phyloP scores from a whole-genome alignment of 1,140 invertebrate species.

The Panagrolaimus sp. region DNA sequence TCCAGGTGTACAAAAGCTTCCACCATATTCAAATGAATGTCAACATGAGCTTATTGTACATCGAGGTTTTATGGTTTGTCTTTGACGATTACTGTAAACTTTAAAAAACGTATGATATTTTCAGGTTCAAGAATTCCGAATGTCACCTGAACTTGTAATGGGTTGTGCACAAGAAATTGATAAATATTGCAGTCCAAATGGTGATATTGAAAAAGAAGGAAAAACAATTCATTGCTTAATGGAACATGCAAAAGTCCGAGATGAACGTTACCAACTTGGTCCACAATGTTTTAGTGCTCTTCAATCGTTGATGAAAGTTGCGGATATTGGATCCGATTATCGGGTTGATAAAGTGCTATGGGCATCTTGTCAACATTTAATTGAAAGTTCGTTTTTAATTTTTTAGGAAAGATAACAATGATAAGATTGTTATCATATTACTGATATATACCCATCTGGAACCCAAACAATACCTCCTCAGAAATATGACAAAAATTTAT shows the following conservation, averaged over 20 bases:
- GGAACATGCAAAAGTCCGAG: slow-evolving; percentile 69
- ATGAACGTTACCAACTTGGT: slow-evolving; percentile 39
- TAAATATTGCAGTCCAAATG: slow-evolving; percentile 58
- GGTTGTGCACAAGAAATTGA: slow-evolving; percentile 78
- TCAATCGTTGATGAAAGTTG: slow-evolving; percentile 49
- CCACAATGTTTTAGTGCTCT: slow-evolving; percentile 50
- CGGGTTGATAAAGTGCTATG: slow-evolving; percentile 57
- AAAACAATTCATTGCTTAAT: slow-evolving; percentile 91
- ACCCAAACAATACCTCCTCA: too few relatives aligned
- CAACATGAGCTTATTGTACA: slow-evolving; percentile 78
- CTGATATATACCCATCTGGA: too few relatives aligned
- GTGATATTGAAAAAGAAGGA: slow-evolving; percentile 69
- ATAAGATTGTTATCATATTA: too few relatives aligned
- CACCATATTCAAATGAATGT: slow-evolving; percentile 66
- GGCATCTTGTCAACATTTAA: slow-evolving; percentile 48
- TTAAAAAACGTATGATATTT: too few relatives aligned
- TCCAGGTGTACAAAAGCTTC: slow-evolving; percentile 26
- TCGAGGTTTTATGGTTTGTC: slow-evolving; percentile 69
- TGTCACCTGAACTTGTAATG: slow-evolving; percentile 83
- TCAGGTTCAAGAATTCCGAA: slow-evolving; percentile 75
- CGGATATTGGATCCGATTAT: slow-evolving; percentile 56
- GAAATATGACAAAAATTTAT: too few relatives aligned
- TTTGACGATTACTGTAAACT: too few relatives aligned
- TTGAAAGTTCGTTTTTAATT: slow-evolving; percentile 45
- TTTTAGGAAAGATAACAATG: too few relatives aligned